Evolutionary conservation across 2,888 invertebrate genomes (phyloP), one percentile per base, ranked within the genome.

Genomic region (Synanthedon vespiformis): DNA sequence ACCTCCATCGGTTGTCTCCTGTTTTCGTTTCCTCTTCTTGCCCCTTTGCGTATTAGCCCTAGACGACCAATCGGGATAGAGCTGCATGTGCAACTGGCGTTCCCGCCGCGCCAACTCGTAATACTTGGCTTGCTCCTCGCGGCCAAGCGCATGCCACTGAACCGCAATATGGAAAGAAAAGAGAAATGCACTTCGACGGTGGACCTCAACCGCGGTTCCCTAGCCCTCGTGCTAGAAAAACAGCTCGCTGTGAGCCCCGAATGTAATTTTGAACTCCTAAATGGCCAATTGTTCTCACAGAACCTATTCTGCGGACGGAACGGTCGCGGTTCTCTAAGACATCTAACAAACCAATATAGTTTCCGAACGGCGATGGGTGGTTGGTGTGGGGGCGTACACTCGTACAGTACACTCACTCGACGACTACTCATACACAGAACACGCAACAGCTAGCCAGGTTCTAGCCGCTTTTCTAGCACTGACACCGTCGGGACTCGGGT

Each of bases 1-100:
- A 95, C 95, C 95, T 95, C 94, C 95, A 92, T 95, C 95, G 92
- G 93, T 94, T 92, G 95, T 93, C 91, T 96, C 96, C 94, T 95
- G 95, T 93, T 96, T 95, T 93, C 95, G 94, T 93, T 99, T 99
- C 95, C 98, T 96, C 94, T 98, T 98, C 92, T 96, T 96, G 92
- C 98, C 97, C 90, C 97, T 95, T 89, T 98, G 97, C 92, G 99
- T 98, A 93, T 99, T 99, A 89, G 98, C 94, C 89, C 99, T 98
- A 90, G 95, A 95, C 90, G 95, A 95, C 98, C 98, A 99, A 91
- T 97, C 97, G 83, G 98, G 98, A 92, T 99, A 98, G 90, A 97
- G 93, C 92, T 97, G 96, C 94, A 96, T 95, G 91, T 99, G 99
- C 87, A 97, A 93, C 91, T 98, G 97, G 89, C 98, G 93, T 90